phyloP scores from a whole-genome alignment of 2,888 invertebrate genomes.

The Sinelater perroti region DNA sequence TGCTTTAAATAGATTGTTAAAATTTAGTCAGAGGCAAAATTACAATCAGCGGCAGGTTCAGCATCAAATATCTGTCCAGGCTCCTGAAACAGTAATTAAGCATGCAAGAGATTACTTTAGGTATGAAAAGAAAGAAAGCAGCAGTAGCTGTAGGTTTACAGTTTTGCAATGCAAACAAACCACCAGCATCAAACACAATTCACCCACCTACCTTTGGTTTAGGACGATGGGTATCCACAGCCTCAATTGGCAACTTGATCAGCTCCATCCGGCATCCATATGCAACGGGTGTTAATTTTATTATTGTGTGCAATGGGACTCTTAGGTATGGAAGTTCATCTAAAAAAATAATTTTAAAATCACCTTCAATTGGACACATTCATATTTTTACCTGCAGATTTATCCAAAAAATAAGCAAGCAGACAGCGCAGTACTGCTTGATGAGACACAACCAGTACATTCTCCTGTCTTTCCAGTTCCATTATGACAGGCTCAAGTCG shows the following conservation, averaged over 20 bases:
- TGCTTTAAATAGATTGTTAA: not conserved
- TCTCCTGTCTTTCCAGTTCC: slow-evolving; percentile 97
- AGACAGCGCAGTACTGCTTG: slow-evolving; percentile 96
- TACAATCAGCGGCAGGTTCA: slow-evolving; percentile 38
- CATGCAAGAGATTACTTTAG: slow-evolving; percentile 43
- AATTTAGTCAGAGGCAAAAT: slow-evolving; percentile 31
- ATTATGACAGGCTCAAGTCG: slow-evolving; percentile 98
- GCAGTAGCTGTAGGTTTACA: slow-evolving; percentile 8
- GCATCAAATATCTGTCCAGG: slow-evolving; percentile 49
- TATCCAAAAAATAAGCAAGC: slow-evolving; percentile 97
- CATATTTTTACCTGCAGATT: slow-evolving; percentile 77
- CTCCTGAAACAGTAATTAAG: slow-evolving; percentile 56
- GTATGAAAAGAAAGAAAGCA: not conserved
- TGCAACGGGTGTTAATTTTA: slow-evolving; percentile 97
- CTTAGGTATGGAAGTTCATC: slow-evolving; percentile 90
- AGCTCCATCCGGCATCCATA: slow-evolving; percentile 98
- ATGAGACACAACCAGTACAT: slow-evolving; percentile 95
- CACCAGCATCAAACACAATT: slow-evolving; percentile 8
- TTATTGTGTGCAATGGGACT: slow-evolving; percentile 93
- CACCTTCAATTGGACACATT: not conserved
- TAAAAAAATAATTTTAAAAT: slow-evolving; percentile 59
- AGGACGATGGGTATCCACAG: slow-evolving; percentile 95
- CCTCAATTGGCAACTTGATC: slow-evolving; percentile 88
- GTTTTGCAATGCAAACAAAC: slow-evolving; percentile 1
- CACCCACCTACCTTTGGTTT: slow-evolving; percentile 76